Base-by-base conservation (phyloP, 2,888 invertebrate genomes). In the Sarcophaga rosellei region DNA sequence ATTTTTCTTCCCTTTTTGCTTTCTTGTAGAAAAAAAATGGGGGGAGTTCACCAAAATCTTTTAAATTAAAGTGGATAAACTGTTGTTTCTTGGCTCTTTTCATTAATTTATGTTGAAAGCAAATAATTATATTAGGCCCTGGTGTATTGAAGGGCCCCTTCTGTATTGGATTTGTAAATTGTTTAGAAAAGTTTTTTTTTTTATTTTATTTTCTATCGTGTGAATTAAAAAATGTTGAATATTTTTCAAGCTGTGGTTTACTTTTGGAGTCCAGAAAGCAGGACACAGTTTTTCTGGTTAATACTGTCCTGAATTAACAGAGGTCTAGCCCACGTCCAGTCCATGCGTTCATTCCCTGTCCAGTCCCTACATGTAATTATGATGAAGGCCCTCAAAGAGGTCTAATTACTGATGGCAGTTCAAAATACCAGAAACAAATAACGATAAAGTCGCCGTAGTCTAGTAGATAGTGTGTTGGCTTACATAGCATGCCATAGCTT, bases 41-140 rank as follows among this genome's bases (percentile, higher is more conserved):
- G 8, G 35, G 35, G 35, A 35, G 35, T 35, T 35, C 2, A 10
- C 35, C 35, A 35, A 35, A 35, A 2, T 68, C 45, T 72, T 70
- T 45, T 65, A 35, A 70, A 70, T 80, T 80, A 84, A 72, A 80
- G 20, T 75, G 35, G 11, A 76, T 75, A 65, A 72, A 72, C 35
- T 47, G 25, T 12, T 72, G 73, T 62, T 74, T 78, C 53, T 35
- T 68, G 12, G 25, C 61, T 62, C 44, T 69, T 53, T 53, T 53
- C 15, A 53, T 15, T 17, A 70, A 61, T 53, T 69, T 70, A n/a
- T 35, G 1, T 10, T 21, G 17, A 57, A 44, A 20, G 35, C 53
- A 17, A 53, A 53, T 53, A 17, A 44, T 21, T 3, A 53, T 44
- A 35, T 35, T 2, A 8, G 17, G 21, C 35, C 20, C 2, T 25